phyloP scores from a whole-genome alignment of 2,797 vertebrate species.

The Paramormyrops hopkinsi region DNA sequence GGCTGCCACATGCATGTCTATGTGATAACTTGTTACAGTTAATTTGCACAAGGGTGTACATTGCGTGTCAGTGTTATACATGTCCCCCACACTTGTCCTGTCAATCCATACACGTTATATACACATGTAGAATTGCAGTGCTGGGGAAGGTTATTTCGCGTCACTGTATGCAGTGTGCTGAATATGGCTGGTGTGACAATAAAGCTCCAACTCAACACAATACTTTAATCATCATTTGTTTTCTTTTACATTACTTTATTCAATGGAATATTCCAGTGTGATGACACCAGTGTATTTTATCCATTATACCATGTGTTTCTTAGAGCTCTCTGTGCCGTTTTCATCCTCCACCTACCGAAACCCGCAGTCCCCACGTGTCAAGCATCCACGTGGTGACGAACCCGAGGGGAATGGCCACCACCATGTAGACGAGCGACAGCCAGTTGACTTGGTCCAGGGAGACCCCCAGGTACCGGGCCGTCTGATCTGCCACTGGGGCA shows the following conservation, averaged over 20 bases:
- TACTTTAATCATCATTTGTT: neutral
- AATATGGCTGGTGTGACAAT: neutral
- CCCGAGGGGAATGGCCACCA: constrained; percentile 77
- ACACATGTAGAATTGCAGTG: neutral
- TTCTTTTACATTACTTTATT: neutral
- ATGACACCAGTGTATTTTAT: neutral
- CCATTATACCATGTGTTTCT: neutral
- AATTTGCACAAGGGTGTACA: neutral
- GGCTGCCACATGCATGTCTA: too few species aligned
- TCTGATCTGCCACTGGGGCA: constrained; percentile 76
- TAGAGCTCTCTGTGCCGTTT: too few species aligned
- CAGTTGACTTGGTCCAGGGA: constrained; percentile 71
- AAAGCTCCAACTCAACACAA: neutral
- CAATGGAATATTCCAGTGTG: neutral
- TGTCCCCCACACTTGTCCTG: neutral
- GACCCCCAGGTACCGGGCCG: constrained; percentile 60
- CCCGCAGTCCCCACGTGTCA: constrained; percentile 74
- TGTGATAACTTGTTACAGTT: too few species aligned
- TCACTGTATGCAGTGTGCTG: neutral
- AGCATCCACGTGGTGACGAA: constrained; percentile 81
- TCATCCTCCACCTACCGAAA: constrained; percentile 60
- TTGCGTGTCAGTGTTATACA: neutral
- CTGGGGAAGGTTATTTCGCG: neutral
- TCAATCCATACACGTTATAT: neutral
- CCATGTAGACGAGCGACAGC: constrained; percentile 78